phyloP scores from a whole-genome alignment of 2,113 vertebrate species.

The Elgaria multicarinata region DNA sequence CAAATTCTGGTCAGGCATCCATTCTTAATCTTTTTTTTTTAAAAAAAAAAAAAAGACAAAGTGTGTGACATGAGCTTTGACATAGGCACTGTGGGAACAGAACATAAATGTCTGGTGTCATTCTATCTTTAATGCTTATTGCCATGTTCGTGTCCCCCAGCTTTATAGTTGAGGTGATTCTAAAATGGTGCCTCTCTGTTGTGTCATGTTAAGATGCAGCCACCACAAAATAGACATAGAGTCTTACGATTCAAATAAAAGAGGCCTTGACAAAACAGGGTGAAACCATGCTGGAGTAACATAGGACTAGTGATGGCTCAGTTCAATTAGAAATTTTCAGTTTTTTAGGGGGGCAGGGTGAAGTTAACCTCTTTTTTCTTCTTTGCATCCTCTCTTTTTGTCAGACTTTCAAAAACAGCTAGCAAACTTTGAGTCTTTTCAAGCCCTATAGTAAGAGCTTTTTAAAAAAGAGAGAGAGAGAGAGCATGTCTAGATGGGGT shows the following conservation, averaged over 20 bases:
- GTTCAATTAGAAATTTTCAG: background rate
- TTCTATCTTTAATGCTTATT: background rate
- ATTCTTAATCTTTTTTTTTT: conserved; percentile 6
- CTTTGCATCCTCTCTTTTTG: background rate
- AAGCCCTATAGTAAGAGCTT: background rate
- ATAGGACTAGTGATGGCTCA: background rate
- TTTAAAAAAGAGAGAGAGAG: too few relatives aligned
- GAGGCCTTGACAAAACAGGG: background rate
- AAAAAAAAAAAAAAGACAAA: background rate
- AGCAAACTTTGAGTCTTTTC: background rate
- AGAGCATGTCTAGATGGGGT: too few relatives aligned
- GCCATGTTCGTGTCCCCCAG: background rate
- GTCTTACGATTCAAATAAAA: background rate
- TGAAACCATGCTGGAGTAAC: background rate
- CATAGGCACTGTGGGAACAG: background rate
- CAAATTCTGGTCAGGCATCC: background rate
- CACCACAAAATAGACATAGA: background rate
- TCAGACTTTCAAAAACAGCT: background rate
- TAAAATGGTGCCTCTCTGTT: background rate
- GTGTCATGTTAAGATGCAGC: background rate
- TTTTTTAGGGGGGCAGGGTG: background rate
- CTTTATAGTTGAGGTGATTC: background rate
- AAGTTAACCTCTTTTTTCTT: too few relatives aligned
- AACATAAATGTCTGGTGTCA: background rate
- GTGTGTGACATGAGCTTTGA: background rate